phyloP scores from a whole-genome alignment of 2,113 vertebrate species.

The Pteruthius melanotis region DNA sequence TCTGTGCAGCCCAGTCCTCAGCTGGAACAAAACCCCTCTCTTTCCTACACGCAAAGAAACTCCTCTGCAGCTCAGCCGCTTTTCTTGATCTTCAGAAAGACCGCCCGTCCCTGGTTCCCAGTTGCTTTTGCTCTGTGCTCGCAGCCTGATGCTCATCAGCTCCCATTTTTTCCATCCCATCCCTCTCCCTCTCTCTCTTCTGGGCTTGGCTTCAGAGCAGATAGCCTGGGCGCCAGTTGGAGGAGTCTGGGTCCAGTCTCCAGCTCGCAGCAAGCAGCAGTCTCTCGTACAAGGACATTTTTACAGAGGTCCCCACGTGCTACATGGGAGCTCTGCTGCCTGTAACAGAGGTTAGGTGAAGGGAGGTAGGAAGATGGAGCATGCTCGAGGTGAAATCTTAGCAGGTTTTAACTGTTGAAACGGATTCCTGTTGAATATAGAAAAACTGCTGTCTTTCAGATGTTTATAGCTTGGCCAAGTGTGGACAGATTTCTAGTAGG shows the following conservation, averaged over 20 bases:
- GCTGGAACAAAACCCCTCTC: neutral
- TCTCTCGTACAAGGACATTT: neutral
- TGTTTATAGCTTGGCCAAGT: conserved; percentile 33
- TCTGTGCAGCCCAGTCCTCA: neutral
- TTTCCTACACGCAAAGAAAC: neutral
- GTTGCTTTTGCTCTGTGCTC: neutral
- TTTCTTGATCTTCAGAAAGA: neutral
- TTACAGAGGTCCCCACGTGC: neutral
- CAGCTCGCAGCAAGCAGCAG: neutral
- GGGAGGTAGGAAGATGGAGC: neutral
- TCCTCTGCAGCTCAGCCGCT: neutral
- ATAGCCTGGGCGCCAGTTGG: neutral
- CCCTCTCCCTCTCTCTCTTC: neutral
- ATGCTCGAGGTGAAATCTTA: conserved; percentile 9
- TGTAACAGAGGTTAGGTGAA: neutral
- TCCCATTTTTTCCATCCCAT: neutral
- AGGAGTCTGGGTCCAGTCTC: neutral
- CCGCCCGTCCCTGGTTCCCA: accelerated
- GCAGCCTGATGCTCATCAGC: neutral
- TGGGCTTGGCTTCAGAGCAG: neutral
- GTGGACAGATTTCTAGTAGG: conserved; percentile 38
- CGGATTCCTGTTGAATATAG: conserved; percentile 7
- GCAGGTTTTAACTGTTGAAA: conserved; percentile 29
- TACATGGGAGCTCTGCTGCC: neutral
- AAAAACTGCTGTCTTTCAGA: conserved; percentile 38